Evolutionary conservation across 2,113 vertebrate species (phyloP).

Genomic region (Protomyctophum bolini): DNA sequence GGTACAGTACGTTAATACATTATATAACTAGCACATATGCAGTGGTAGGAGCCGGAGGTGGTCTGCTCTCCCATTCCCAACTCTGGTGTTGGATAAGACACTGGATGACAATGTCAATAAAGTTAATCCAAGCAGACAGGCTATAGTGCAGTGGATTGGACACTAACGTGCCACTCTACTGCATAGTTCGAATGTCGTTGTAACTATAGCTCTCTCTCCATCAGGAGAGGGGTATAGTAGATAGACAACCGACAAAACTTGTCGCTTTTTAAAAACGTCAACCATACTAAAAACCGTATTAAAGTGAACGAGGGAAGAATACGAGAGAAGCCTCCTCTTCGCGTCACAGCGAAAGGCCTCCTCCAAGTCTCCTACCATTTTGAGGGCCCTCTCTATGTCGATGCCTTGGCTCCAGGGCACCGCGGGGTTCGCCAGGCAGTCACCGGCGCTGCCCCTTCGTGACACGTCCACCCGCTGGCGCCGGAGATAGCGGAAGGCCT

Average conservation of each 20-base stretch:
- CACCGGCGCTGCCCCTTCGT: slow-evolving; percentile 92
- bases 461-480: slow-evolving; percentile 95
- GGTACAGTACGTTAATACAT: too few species aligned
- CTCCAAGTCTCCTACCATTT: slow-evolving; percentile 86
- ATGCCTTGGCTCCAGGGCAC: slow-evolving; percentile 99
- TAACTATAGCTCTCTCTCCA: neutral
- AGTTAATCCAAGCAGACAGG: too few species aligned
- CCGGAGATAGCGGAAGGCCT: slow-evolving; percentile 96
- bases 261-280: neutral
- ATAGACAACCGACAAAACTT: neutral
- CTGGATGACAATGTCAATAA: too few species aligned
- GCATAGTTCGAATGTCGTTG: too few species aligned
- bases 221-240: too few species aligned
- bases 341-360: neutral
- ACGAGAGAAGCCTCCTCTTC: too few species aligned
- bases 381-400: slow-evolving; percentile 96
- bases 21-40: too few species aligned
- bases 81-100: too few species aligned
- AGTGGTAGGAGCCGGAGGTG: too few species aligned
- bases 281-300: neutral
- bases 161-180: too few species aligned
- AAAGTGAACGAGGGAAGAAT: neutral
- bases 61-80: too few species aligned
- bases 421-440: slow-evolving; percentile 96
- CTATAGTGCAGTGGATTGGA: too few species aligned